phyloP scores from a whole-genome alignment of 2,113 vertebrate species.

The Channa maculata region DNA sequence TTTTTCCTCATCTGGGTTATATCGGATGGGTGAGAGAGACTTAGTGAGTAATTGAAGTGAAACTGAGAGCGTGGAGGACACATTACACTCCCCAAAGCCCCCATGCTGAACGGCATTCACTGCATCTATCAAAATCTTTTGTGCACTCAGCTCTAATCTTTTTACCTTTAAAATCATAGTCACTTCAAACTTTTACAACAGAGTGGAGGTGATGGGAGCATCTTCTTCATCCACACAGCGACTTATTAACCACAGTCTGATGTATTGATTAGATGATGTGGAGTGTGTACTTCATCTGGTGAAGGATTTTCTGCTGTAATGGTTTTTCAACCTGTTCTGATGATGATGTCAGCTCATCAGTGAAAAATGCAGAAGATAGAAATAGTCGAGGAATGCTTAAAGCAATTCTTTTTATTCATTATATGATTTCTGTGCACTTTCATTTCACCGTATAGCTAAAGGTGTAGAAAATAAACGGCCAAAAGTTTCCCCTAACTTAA shows the following conservation, averaged over 20 bases:
- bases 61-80: too few relatives aligned
- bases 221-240: not conserved
- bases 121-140: too few relatives aligned
- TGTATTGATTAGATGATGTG: not conserved
- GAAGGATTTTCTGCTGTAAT: not conserved
- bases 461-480: not conserved
- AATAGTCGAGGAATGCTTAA: too few relatives aligned
- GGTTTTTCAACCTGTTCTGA: not conserved
- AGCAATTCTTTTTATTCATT: not conserved
- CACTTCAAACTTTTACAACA: not conserved
- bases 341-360: not conserved
- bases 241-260: conserved; percentile 8
- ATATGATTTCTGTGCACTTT: not conserved
- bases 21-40: too few relatives aligned
- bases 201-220: not conserved
- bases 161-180: not conserved
- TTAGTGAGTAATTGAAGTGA: too few relatives aligned
- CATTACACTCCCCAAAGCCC: too few relatives aligned
- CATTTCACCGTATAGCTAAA: not conserved
- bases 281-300: conserved; percentile 2
- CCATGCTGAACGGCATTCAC: too few relatives aligned
- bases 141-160: not conserved
- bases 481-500: not conserved
- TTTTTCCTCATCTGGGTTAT: too few relatives aligned
- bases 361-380: not conserved